These are phyloP conservation scores for Rhabdornis inornatus DNA, from an alignment of 2,113 vertebrate genomes.

Conservation along the genomic window DNA sequence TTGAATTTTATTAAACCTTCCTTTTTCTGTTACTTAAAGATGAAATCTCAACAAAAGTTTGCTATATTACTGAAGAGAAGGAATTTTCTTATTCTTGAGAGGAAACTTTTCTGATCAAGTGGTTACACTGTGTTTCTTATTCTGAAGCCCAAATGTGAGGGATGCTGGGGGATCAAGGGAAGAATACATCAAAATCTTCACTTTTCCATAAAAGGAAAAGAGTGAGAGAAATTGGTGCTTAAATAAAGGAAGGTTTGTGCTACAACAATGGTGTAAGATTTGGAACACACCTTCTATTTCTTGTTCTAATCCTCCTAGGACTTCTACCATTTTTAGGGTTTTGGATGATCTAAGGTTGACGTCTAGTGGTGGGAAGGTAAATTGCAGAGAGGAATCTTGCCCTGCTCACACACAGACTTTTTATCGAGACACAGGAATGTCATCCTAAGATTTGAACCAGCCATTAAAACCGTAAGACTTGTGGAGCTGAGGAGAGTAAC, in stretches of 20 bases:
- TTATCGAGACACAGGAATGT: not conserved
- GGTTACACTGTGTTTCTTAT: not conserved
- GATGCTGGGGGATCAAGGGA: not conserved
- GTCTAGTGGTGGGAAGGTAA: conserved; percentile 3
- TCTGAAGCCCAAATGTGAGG: not conserved
- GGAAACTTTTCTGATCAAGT: not conserved
- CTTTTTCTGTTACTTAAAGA: not conserved
- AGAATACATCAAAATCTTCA: rapidly evolving
- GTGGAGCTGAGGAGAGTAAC: not conserved
- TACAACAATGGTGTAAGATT: rapidly evolving
- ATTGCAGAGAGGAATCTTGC: not conserved
- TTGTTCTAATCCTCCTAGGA: not conserved
- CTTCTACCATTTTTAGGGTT: not conserved
- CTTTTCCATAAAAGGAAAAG: not conserved
- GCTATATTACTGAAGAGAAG: not conserved
- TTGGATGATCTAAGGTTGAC: not conserved
- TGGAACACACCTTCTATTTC: not conserved
- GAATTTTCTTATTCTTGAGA: not conserved
- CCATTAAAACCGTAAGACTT: not conserved
- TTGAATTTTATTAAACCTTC: not conserved
- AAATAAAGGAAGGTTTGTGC: not conserved
- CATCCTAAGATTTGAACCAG: not conserved
- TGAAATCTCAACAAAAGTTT: not conserved
- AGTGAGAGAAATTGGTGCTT: not conserved
- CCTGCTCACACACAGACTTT: not conserved